Base-by-base conservation (phyloP, 2,113 vertebrate species). In the Tylochromis polylepis region DNA sequence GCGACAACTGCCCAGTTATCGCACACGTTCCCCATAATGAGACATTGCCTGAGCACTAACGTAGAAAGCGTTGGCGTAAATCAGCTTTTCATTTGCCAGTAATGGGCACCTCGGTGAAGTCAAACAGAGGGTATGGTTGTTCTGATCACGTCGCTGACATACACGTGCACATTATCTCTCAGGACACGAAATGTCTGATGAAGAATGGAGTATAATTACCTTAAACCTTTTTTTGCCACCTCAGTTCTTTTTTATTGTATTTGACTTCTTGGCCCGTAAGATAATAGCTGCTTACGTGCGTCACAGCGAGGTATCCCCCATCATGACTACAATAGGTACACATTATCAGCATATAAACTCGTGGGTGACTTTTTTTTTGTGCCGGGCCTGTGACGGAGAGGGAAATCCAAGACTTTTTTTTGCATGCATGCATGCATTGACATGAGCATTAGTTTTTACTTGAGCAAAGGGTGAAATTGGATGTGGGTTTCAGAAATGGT, bases 61-160 rank as follows among this genome's bases (percentile, higher is more conserved):
- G 89, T 81, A 79, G 70, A 90, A 88, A 89, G 92, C 27, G 65
- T 81, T 90, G 85, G 80, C 79, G 85, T 88, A 92, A 86, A 93
- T 93, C 88, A 84, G 90, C 87, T 87, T 85, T 88, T 85, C 87
- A 31, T 62, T 89, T 81, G 87, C 57, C 58, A 85, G 83, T 95
- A 94, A 95, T 95, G 93, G 89, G 92, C 94, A 95, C 94, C 77
- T 95, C 90, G 86, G 86, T 87, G 77, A 75, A 88, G 88, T 85
- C 88, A 87, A 94, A 94, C 92, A 93, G 90, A 89, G 93, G 92
- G 90, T 94, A 90, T 93, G 94, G 92, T 93, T 92, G 91, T 92
- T 85, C 90, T n/a, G 4, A 83, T 91, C 86, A 72, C 93, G 88
- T 93, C 84, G 83, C 77, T 85, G 87, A 53, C 60, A 43, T 85